phyloP scores from a whole-genome alignment of 2,888 invertebrate species.

The Drosophila maculinotata region DNA sequence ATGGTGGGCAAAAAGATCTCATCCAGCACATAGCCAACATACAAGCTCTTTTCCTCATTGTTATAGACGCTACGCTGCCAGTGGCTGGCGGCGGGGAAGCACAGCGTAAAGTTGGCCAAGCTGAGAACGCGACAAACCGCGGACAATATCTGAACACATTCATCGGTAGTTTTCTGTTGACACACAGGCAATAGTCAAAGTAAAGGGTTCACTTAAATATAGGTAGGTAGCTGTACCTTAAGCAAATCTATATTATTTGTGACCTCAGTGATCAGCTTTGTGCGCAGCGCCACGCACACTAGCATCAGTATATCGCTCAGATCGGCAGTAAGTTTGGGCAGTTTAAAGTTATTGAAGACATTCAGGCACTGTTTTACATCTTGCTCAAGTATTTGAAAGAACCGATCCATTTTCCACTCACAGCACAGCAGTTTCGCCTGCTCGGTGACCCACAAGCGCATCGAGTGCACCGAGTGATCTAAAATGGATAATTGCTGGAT shows the following conservation, averaged over 20 bases:
- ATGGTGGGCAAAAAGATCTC: conserved; percentile 92
- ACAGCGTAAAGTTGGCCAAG: conserved; percentile 92
- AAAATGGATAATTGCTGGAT: not conserved
- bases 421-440: conserved; percentile 90
- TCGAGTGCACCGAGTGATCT: conserved; percentile 93
- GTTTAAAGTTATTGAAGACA: conserved; percentile 86
- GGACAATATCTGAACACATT: conserved; percentile 90
- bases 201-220: not conserved
- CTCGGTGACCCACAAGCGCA: conserved; percentile 91
- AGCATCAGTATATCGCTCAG: conserved; percentile 90
- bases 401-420: conserved; percentile 90
- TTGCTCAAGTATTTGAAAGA: conserved; percentile 89
- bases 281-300: conserved; percentile 92
- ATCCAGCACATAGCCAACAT: conserved; percentile 91
- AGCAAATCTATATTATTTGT: conserved; percentile 90
- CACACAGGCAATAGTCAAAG: not conserved
- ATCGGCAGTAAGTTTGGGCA: conserved; percentile 86
- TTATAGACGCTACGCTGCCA: conserved; percentile 86
- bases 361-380: conserved; percentile 88
- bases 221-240: conserved; percentile 86
- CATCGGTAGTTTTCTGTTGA: conserved; percentile 88
- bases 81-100: conserved; percentile 90
- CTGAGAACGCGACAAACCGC: conserved; percentile 91
- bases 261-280: conserved; percentile 92
- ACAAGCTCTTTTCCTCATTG: conserved; percentile 86